A percentile compares a stretch with the other conserved stretches of the same genome.
These are phyloP conservation scores for Nasonovia ribisnigri DNA, from an alignment of 2,888 invertebrate species.

Conservation along the genomic window DNA sequence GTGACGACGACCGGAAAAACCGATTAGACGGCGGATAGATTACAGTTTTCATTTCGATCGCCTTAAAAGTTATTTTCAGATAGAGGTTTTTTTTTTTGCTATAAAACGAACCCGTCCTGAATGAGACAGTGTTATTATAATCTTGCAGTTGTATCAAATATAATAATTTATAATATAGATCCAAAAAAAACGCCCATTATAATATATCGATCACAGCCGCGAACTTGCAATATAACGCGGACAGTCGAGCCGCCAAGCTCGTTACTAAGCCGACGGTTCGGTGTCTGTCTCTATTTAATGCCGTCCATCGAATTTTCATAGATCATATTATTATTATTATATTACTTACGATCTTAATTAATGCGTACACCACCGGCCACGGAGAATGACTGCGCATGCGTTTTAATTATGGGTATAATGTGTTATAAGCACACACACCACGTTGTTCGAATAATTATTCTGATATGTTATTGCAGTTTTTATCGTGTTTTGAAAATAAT, in stretches of 20 bases:
- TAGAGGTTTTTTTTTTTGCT: not conserved
- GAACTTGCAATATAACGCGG: not conserved
- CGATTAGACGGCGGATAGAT: not conserved
- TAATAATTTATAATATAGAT: not conserved
- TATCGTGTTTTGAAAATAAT: conserved; percentile 5
- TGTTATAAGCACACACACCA: not conserved
- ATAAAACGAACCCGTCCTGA: not conserved
- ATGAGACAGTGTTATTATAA: not conserved
- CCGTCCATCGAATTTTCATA: not conserved
- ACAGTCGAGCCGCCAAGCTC: not conserved
- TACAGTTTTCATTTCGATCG: not conserved
- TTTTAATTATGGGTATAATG: not conserved
- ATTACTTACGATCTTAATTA: not conserved
- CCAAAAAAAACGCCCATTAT: not conserved
- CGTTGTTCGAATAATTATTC: not conserved
- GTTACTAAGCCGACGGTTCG: not conserved
- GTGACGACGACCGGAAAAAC: not conserved
- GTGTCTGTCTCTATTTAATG: not conserved
- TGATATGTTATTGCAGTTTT: not conserved
- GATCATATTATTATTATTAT: not conserved
- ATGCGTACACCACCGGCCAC: not conserved
- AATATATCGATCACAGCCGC: not conserved
- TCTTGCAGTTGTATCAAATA: not conserved
- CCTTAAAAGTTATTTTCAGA: not conserved
- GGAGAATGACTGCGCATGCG: not conserved